Conservation (phyloP, 2,797 vertebrate species). For the Lerista edwardsae region DNA sequence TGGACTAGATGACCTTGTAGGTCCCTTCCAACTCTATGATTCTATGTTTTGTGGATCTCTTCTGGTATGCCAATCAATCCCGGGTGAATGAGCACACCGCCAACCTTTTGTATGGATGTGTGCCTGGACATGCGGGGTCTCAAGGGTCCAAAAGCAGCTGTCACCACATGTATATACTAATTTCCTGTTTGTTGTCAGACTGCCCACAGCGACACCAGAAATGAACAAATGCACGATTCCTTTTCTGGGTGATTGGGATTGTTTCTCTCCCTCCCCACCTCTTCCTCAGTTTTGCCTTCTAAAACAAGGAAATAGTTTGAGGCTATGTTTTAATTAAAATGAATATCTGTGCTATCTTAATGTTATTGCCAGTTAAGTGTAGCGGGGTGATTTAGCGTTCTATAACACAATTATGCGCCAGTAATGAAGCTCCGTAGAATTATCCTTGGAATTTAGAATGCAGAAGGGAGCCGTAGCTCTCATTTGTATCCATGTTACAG, state of each 20-base stretch:
- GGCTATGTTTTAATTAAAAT: constrained; percentile 87
- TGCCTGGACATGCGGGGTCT: background rate
- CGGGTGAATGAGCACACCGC: background rate
- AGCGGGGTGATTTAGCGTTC: constrained; percentile 83
- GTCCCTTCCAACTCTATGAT: too few species aligned
- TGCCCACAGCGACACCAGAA: constrained; percentile 53
- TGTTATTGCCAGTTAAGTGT: constrained; percentile 86
- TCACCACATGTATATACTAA: constrained; percentile 67
- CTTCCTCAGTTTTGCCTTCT: constrained; percentile 69
- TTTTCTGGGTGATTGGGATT: background rate
- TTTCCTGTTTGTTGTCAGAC: constrained; percentile 64
- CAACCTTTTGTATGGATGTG: background rate
- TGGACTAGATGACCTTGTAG: too few species aligned
- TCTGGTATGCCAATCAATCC: background rate
- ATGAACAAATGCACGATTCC: constrained; percentile 69
- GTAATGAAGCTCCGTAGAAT: constrained; percentile 83
- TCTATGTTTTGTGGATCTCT: background rate
- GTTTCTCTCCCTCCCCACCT: too few species aligned
- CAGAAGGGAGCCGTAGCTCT: constrained; percentile 79
- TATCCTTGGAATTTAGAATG: constrained; percentile 82
- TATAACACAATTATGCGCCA: constrained; percentile 82
- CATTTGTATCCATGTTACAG: constrained; percentile 80
- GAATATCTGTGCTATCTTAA: constrained; percentile 84
- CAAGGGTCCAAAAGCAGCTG: constrained; percentile 30
- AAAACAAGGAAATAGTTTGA: constrained; percentile 79